A percentile compares a stretch with the other conserved stretches of the same genome.
These are phyloP conservation scores for Drosophila paranaensis DNA, from an alignment of 2,888 invertebrate species.

Conservation along the genomic window DNA sequence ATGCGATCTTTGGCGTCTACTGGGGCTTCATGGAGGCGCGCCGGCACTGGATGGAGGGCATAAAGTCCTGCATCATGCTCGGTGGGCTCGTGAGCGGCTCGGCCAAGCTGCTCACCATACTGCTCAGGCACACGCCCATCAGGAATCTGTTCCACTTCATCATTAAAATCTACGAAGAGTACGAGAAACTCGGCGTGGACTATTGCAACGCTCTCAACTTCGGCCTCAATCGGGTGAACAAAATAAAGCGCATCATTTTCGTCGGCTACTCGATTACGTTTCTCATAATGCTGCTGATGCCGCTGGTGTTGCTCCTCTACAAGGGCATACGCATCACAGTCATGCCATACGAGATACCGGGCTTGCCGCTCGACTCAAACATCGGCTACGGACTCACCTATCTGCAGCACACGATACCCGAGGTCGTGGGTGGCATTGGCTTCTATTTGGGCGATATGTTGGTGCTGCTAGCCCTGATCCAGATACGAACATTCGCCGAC, in stretches of 20 bases:
- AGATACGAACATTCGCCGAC: slow-evolving; percentile 55
- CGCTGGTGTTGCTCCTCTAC: slow-evolving; percentile 24
- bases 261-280: slow-evolving; percentile 48
- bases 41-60: slow-evolving; percentile 41
- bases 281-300: slow-evolving; percentile 30
- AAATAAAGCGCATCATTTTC: slow-evolving; percentile 34
- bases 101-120: slow-evolving; percentile 33
- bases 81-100: slow-evolving; percentile 46
- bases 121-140: slow-evolving; percentile 44
- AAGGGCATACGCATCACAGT: slow-evolving; percentile 53
- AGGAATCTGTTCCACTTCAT: slow-evolving; percentile 13
- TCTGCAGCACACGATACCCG: slow-evolving; percentile 26
- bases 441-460: slow-evolving; percentile 52
- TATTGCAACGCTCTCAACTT: slow-evolving; percentile 28
- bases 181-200: slow-evolving; percentile 23
- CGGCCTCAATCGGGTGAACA: slow-evolving; percentile 40
- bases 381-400: slow-evolving; percentile 41
- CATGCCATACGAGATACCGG: slow-evolving; percentile 53
- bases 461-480: slow-evolving; percentile 40
- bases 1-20: slow-evolving; percentile 24
- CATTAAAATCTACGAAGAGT: slow-evolving; percentile 31
- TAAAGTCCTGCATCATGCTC: slow-evolving; percentile 52
- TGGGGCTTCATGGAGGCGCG: slow-evolving; percentile 24
- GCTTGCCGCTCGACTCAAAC: slow-evolving; percentile 38
- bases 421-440: slow-evolving; percentile 39